Evolutionary conservation across 2,113 vertebrate genomes (phyloP).

Genomic region (Mastomys coucha): DNA sequence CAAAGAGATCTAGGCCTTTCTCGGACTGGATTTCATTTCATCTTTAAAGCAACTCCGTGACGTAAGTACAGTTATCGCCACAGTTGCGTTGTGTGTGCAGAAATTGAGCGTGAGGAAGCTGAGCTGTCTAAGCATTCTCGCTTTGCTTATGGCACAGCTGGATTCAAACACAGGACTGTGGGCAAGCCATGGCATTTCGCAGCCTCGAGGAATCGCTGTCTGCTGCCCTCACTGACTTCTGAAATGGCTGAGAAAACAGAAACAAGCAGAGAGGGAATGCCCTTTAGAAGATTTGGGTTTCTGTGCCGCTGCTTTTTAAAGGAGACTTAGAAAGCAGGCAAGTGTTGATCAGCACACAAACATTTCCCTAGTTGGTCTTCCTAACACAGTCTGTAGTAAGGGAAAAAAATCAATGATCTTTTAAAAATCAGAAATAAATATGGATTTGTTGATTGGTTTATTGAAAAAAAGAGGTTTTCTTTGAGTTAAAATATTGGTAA

Average conservation of each 20-base stretch:
- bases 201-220: accelerated
- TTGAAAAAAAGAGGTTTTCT: background rate
- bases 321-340: background rate
- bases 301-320: background rate
- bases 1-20: background rate
- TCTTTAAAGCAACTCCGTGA: background rate
- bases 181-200: background rate
- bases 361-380: background rate
- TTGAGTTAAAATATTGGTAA: background rate
- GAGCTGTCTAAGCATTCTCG: background rate
- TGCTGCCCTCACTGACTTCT: background rate
- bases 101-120: background rate
- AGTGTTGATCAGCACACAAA: background rate
- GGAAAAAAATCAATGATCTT: background rate
- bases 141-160: background rate
- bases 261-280: background rate
- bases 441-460: background rate
- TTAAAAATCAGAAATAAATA: conserved; percentile 5
- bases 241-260: background rate
- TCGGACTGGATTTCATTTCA: background rate
- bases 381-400: background rate
- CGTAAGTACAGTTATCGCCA: background rate
- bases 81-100: background rate
- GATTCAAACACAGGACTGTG: background rate
- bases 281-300: background rate